Percentiles rank a stretch among this genome's conserved stretches.
phyloP scores from a whole-genome alignment of 2,113 vertebrate genomes.

The Quiscalus mexicanus region DNA sequence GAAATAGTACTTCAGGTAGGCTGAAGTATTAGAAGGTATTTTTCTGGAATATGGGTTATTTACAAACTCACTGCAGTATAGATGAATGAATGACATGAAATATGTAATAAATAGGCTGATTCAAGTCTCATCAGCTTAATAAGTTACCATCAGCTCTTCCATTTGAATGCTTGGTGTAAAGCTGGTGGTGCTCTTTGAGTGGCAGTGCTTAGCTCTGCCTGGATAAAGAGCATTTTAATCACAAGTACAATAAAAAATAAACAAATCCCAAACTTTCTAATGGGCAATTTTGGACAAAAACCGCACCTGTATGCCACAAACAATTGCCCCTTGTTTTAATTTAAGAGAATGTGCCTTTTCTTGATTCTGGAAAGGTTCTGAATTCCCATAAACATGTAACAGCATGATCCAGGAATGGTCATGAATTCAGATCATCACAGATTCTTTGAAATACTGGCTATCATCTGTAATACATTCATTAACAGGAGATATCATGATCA shows the following conservation, averaged over 20 bases:
- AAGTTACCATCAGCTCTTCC: not conserved
- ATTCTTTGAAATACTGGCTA: not conserved
- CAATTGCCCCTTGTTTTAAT: not conserved
- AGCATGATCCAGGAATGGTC: not conserved
- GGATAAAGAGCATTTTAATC: not conserved
- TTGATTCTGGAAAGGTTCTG: not conserved
- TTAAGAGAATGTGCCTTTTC: not conserved
- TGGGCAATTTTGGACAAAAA: not conserved
- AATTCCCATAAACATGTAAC: not conserved
- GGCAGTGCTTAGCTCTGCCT: not conserved
- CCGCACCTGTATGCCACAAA: accelerated
- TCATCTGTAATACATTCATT: not conserved
- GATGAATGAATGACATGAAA: not conserved
- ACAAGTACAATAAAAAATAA: not conserved
- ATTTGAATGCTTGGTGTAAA: accelerated
- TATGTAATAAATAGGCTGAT: not conserved
- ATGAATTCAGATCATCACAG: not conserved
- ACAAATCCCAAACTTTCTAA: not conserved
- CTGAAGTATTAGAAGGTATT: not conserved
- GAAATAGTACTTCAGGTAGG: not conserved
- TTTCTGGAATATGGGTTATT: not conserved
- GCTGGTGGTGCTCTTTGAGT: accelerated
- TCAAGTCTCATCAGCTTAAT: not conserved
- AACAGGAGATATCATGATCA: not conserved
- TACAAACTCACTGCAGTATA: not conserved